Evolutionary conservation across 2,113 vertebrate species (phyloP).

Genomic region (Halichoerus grypus): DNA sequence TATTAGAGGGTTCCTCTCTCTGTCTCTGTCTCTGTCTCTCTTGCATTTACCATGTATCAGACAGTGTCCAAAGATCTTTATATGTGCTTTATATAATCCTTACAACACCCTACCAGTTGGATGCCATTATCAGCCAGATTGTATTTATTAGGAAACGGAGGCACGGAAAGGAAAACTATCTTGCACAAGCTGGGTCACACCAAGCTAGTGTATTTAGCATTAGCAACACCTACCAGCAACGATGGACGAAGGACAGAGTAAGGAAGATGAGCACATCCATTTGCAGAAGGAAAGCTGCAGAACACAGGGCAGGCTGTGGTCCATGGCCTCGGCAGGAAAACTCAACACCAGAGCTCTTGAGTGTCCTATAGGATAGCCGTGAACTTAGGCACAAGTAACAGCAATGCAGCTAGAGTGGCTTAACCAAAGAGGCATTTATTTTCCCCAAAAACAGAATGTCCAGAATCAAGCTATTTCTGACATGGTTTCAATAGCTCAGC

Average conservation of each 20-base stretch:
- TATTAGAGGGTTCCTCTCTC: background rate
- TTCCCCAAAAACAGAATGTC: background rate
- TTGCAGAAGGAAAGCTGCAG: background rate
- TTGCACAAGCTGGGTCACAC: background rate
- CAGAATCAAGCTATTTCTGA: background rate
- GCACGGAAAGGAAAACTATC: background rate
- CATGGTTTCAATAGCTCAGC: background rate
- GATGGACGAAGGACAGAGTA: background rate
- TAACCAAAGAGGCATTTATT: background rate
- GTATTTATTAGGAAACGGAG: background rate
- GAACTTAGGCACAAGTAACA: background rate
- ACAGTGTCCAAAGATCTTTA: background rate
- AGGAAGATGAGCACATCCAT: background rate
- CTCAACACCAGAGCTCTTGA: background rate
- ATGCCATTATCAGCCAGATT: background rate
- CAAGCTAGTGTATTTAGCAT: background rate
- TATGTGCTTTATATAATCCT: background rate
- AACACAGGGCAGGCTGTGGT: background rate
- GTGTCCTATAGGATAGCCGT: rapidly evolving
- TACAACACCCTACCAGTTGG: background rate
- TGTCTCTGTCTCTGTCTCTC: background rate
- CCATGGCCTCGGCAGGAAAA: background rate
- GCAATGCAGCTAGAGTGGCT: background rate
- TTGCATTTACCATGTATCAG: background rate
- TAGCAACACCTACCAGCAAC: background rate